Conservation (phyloP, 2,888 invertebrate species). For the Oithona nana region DNA sequence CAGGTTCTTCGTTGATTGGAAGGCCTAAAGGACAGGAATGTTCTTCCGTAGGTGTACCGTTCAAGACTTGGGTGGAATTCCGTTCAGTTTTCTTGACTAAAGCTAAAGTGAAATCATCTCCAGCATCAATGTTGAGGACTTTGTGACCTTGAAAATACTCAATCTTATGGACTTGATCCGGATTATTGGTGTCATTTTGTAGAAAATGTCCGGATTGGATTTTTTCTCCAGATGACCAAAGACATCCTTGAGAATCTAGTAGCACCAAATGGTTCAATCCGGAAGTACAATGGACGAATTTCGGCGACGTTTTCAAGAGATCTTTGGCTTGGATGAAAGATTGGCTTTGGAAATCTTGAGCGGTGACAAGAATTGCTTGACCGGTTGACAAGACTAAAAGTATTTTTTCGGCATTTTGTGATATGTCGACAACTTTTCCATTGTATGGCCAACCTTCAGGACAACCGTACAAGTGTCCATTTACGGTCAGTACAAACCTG, state of each 20-base stretch:
- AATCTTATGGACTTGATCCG: constrained; percentile 1
- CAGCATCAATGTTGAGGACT: constrained; percentile 49
- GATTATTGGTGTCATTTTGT: background rate
- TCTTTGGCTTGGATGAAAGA: no score
- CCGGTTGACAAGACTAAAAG: no score
- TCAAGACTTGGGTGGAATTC: constrained; percentile 30
- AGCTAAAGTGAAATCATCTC: constrained; percentile 53
- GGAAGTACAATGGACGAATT: no score
- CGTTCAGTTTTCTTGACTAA: constrained; percentile 41
- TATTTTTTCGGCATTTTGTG: no score
- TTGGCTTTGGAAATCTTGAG: no score
- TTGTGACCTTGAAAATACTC: constrained; percentile 45
- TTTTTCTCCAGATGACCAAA: background rate
- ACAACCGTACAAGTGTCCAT: no score
- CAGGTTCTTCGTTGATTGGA: constrained; percentile 7
- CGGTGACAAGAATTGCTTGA: no score
- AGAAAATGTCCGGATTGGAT: background rate
- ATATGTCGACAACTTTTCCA: no score
- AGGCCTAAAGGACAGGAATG: constrained; percentile 31
- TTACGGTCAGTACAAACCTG: no score
- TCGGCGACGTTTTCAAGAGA: no score
- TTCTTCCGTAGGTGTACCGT: constrained; percentile 40
- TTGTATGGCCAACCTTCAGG: no score
- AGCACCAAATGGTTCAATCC: background rate
- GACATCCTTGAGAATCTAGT: background rate